Base-by-base conservation (phyloP, 2,888 invertebrate genomes). In the Prosopocoilus inquinatus region DNA sequence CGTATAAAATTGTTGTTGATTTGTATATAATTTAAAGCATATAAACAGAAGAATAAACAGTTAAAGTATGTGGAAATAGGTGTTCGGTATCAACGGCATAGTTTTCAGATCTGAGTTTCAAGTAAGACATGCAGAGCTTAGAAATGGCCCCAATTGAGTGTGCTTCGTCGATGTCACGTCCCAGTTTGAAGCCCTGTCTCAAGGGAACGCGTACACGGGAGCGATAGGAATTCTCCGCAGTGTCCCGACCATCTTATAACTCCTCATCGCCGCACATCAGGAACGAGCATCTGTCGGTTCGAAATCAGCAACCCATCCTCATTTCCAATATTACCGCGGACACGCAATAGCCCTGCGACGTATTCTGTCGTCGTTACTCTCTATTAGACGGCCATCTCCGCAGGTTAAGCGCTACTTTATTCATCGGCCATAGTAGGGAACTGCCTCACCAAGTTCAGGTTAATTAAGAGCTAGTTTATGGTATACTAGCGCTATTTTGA, bases 101-200 rank as follows among this genome's bases (percentile, higher is more conserved):
- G 60, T 60, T 58, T 61, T 63, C 63, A 58, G 58, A 61, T 49
- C 60, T 53, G 41, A 56, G 61, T 60, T 66, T 65, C 66, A 67
- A 66, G 60, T 62, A 66, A 69, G 67, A 70, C 73, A 72, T 69
- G 71, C 67, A 63, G 58, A 57, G 73, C 71, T 71, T 73, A 72
- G 70, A 69, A 73, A 73, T 70, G 72, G 70, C 72, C 69, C 65
- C 71, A 69, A 72, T 73, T 71, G 70, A 65, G 64, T 59, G 59
- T 28, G 20, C 60, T 62, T 63, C 66, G 62, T 65, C 70, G 67
- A 63, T 66, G 70, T 70, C 73, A 73, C 73, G 73, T 73, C 61
- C 69, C 64, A 59, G 63, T 71, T 72, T 73, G 70, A 72, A 72
- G 70, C 68, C 62, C 60, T 60, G 57, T 67, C 71, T 64, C 66